These are phyloP conservation scores for Candoia aspera DNA, from an alignment of 2,113 vertebrate species.

Conservation along the genomic window DNA sequence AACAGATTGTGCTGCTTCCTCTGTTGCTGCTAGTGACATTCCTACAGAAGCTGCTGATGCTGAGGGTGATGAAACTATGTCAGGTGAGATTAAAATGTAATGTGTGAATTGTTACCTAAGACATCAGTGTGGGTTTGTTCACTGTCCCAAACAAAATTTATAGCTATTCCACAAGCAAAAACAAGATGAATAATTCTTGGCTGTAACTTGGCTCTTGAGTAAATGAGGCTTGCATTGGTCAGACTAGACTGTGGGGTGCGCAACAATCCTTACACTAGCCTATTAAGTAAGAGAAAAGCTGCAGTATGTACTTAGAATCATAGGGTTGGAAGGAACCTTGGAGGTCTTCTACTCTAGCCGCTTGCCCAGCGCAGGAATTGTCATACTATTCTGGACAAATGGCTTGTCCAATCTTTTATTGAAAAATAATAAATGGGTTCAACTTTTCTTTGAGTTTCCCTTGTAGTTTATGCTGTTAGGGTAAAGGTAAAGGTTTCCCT, in stretches of 20 bases:
- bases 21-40: conserved; percentile 54
- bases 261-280: background rate
- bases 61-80: conserved; percentile 38
- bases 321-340: background rate
- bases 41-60: conserved; percentile 26
- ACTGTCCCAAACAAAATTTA: conserved; percentile 32
- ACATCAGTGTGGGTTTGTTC: conserved; percentile 22
- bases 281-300: background rate
- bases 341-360: background rate
- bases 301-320: background rate
- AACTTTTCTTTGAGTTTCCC: background rate
- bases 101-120: conserved; percentile 36
- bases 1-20: conserved; percentile 43
- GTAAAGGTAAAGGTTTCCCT: too few relatives aligned
- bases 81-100: conserved; percentile 58
- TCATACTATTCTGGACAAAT: background rate
- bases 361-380: background rate
- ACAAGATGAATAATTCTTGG: conserved; percentile 5
- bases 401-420: too few relatives aligned
- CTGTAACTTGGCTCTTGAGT: background rate
- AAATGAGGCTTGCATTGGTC: background rate
- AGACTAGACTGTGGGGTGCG: background rate
- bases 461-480: background rate
- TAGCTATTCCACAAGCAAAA: background rate
- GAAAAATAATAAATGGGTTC: background rate